These are phyloP conservation scores for Gouania willdenowi DNA, from an alignment of 2,797 vertebrate genomes.

Conservation along the genomic window DNA sequence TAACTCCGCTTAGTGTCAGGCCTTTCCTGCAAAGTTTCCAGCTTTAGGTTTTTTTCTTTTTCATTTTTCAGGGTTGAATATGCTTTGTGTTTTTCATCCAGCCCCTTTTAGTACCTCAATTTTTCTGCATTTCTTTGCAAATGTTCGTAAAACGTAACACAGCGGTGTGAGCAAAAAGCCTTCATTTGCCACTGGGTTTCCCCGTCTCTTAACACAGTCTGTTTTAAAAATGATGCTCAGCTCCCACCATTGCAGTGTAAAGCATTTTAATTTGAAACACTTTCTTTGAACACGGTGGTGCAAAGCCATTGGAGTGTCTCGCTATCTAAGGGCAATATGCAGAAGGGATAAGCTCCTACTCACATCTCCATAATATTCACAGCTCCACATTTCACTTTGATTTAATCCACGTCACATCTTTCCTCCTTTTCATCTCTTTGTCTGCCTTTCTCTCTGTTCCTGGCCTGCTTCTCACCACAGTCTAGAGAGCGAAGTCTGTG, in stretches of 20 bases:
- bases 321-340: slow-evolving; percentile 48
- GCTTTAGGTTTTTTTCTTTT: not conserved
- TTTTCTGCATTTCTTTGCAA: too few relatives aligned
- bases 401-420: slow-evolving; percentile 56
- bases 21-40: slow-evolving; percentile 14
- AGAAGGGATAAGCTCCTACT: slow-evolving; percentile 49
- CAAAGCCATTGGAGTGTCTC: slow-evolving; percentile 21
- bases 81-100: slow-evolving; percentile 13
- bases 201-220: slow-evolving; percentile 11
- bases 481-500: slow-evolving; percentile 69
- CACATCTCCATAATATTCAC: slow-evolving; percentile 48
- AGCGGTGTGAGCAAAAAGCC: too few relatives aligned
- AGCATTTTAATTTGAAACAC: slow-evolving; percentile 37
- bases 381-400: slow-evolving; percentile 56
- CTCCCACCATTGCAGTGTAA: slow-evolving; percentile 17
- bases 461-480: slow-evolving; percentile 57
- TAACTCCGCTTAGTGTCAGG: slow-evolving; percentile 20
- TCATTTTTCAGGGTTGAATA: slow-evolving; percentile 5
- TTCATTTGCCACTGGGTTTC: slow-evolving; percentile 6
- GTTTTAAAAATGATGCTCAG: slow-evolving; percentile 13
- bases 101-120: too few relatives aligned
- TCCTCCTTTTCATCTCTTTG: slow-evolving; percentile 59
- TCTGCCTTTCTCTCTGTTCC: slow-evolving; percentile 46
- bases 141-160: too few relatives aligned
- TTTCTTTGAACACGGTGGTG: slow-evolving; percentile 25